Evolutionary conservation across 2,888 invertebrate species (phyloP).

Genomic region (Drosophila borborema): DNA sequence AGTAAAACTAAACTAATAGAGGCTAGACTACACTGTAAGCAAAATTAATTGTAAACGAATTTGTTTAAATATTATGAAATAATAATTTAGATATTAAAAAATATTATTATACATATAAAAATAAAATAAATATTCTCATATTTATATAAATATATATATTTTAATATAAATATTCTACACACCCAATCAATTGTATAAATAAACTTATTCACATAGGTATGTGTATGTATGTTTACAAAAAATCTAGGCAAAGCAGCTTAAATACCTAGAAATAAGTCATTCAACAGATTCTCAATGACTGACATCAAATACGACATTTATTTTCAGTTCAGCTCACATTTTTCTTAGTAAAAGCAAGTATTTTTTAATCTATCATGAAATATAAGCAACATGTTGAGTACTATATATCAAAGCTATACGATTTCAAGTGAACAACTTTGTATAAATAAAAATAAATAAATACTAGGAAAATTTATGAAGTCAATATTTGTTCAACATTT

Average conservation of each 20-base stretch:
- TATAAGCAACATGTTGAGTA: not conserved
- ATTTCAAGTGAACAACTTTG: not conserved
- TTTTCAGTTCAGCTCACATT: not conserved
- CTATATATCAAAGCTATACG: not conserved
- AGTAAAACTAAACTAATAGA: slow-evolving; percentile 59
- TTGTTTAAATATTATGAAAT: not conserved
- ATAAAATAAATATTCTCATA: too few relatives aligned
- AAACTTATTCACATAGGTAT: not conserved
- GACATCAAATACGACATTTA: not conserved
- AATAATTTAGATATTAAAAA: too few relatives aligned
- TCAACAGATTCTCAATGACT: not conserved
- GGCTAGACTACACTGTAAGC: slow-evolving; percentile 31
- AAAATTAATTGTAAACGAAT: not conserved
- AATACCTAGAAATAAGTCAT: not conserved
- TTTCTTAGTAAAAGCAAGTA: not conserved
- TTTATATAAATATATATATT: not conserved
- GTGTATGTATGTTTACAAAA: not conserved
- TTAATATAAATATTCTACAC: too few relatives aligned
- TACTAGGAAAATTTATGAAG: not conserved
- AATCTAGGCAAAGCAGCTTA: not conserved
- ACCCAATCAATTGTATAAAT: not conserved
- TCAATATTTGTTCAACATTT: not conserved
- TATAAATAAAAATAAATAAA: not conserved
- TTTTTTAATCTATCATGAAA: not conserved
- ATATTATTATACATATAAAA: too few relatives aligned